A percentile compares a stretch with the other conserved stretches of the same genome.
phyloP scores from a whole-genome alignment of 2,797 vertebrate genomes.

The Todus mexicanus region DNA sequence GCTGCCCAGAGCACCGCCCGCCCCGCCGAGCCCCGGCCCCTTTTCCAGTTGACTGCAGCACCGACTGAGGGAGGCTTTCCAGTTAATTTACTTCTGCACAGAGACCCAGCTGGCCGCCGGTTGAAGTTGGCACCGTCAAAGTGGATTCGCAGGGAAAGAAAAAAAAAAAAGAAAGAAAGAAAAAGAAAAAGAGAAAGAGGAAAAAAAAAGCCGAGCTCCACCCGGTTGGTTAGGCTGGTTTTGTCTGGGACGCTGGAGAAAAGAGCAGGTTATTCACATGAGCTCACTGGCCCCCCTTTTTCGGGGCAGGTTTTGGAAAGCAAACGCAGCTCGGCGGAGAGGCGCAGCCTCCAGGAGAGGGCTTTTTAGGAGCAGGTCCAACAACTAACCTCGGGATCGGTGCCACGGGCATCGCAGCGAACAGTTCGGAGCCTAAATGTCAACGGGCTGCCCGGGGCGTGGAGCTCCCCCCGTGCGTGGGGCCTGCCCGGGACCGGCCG shows the following conservation, averaged over 20 bases:
- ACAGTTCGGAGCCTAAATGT: constrained; percentile 17
- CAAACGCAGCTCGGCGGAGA: neutral
- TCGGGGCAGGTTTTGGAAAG: neutral
- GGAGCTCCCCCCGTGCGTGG: neutral
- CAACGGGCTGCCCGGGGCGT: neutral
- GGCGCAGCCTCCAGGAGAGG: neutral
- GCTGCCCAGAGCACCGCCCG: neutral
- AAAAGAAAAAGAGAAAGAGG: too few species aligned
- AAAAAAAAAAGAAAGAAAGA: too few species aligned
- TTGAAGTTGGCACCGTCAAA: constrained; percentile 18
- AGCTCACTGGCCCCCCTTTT: neutral
- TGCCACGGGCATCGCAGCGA: neutral
- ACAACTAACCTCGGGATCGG: neutral
- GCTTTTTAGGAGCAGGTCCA: neutral
- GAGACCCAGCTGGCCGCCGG: constrained; percentile 58
- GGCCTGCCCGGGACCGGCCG: neutral
- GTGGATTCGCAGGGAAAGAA: neutral
- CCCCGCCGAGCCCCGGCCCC: neutral
- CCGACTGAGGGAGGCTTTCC: constrained; percentile 43
- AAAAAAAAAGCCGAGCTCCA: neutral
- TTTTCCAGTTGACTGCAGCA: constrained; percentile 34
- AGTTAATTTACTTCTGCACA: constrained; percentile 59
- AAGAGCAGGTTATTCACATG: constrained; percentile 12
- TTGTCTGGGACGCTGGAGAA: neutral
- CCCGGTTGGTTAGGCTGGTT: constrained; percentile 37